Base-by-base conservation (phyloP, 2,113 vertebrate species). In the Corythaeola cristata region DNA sequence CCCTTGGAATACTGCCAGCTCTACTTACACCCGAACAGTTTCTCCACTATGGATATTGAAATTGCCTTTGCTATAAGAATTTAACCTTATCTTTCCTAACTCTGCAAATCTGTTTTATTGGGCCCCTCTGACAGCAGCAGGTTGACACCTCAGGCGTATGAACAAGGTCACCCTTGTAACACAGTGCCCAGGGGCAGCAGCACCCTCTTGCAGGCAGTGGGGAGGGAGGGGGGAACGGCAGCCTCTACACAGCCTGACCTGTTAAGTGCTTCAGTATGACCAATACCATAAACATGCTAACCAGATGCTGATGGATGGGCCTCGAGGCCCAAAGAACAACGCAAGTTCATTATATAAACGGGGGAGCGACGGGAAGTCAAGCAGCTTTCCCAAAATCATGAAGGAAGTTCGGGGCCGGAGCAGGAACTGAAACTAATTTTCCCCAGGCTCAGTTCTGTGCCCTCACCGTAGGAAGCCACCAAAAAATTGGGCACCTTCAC, bases 381-480 rank as follows among this genome's bases (percentile, higher is more conserved):
- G 56, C 90, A 96, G 92, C 95, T 94, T 95, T 88, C 53, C 77
- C 76, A 92, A 96, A 96, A 95, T 89, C 96, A 94, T 59, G 89
- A 82, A 93, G 95, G 93, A 97, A 95, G 66, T 93, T 90, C 89
- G 87, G 37, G 81, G 85, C 85, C 95, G 55, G n/a, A 86, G 85
- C 83, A 97, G 78, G 81, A 95, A 87, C 84, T 93, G 92, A 83
- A 93, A 95, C 85, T 90, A 96, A 94, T 96, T 97, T 95, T 96
- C 85, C 77, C 81, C 86, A 96, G 96, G 69, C 56, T 73, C 64
- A 81, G 39, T 62, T 88, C 64, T 84, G 45, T 73, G 92, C 77
- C 62, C 50, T 94, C 96, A 72, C 96, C 6, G 3, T 60, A 91
- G 92, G 95, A 66, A 92, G 92, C 64, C 93, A 64, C 58, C 64